Conservation (phyloP, 2,113 vertebrate species). For the Anhinga anhinga region DNA sequence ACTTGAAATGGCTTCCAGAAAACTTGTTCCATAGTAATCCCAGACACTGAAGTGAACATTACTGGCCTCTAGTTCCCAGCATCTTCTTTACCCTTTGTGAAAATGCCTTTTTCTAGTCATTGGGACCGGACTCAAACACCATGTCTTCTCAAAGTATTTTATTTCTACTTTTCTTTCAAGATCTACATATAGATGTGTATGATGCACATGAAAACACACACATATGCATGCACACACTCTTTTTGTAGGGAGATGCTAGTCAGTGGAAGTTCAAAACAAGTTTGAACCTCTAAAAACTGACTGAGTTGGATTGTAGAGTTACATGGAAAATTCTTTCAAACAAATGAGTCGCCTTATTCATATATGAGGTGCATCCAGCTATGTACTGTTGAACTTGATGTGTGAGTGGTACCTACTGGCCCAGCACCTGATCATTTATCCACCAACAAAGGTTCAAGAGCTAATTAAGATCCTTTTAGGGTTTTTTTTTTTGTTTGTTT, state of each 20-base stretch:
- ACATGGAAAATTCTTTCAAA: neutral
- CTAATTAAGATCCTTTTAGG: neutral
- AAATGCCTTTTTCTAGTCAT: neutral
- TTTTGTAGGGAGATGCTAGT: neutral
- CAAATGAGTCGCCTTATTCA: neutral
- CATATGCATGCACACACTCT: too few relatives aligned
- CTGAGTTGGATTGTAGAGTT: neutral
- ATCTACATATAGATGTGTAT: neutral
- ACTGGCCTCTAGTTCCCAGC: neutral
- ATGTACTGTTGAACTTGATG: neutral
- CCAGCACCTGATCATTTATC: neutral
- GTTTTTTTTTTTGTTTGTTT: too few relatives aligned
- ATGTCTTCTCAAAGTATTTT: neutral
- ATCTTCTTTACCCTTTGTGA: neutral
- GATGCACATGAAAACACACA: neutral
- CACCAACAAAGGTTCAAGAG: neutral
- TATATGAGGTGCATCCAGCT: neutral
- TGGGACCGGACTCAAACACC: neutral
- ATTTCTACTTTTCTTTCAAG: neutral
- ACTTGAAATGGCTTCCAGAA: neutral
- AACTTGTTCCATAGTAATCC: neutral
- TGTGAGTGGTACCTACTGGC: neutral
- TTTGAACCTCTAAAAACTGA: neutral
- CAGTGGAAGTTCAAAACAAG: neutral
- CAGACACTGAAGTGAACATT: neutral